phyloP scores from a whole-genome alignment of 2,888 invertebrate species.

The Drosophila histrio region DNA sequence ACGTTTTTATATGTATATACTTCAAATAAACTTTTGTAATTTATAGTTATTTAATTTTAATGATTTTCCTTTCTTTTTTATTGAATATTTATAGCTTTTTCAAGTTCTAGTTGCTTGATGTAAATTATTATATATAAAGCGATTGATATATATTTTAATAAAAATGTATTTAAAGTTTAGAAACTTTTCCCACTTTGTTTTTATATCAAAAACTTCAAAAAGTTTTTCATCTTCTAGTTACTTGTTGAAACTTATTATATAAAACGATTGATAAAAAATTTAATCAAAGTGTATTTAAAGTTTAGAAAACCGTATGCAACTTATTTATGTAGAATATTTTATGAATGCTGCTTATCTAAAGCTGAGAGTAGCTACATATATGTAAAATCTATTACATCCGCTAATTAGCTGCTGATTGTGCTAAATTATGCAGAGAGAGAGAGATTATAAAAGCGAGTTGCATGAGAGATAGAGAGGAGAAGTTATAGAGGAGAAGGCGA shows the following conservation, averaged over 20 bases:
- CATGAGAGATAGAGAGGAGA: not conserved
- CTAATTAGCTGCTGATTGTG: constrained; percentile 48
- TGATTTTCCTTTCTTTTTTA: too few relatives aligned
- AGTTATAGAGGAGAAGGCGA: not conserved
- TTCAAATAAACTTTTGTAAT: too few relatives aligned
- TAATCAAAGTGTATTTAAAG: not conserved
- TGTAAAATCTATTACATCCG: constrained; percentile 47
- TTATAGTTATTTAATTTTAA: too few relatives aligned
- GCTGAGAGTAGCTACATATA: not conserved
- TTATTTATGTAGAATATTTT: not conserved
- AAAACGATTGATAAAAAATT: not conserved
- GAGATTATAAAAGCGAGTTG: not conserved
- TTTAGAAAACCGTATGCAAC: not conserved
- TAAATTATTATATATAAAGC: too few relatives aligned
- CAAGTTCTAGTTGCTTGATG: too few relatives aligned
- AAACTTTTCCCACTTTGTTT: too few relatives aligned
- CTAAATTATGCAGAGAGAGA: constrained; percentile 40
- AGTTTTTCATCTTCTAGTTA: not conserved
- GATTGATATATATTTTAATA: too few relatives aligned
- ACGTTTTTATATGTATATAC: too few relatives aligned
- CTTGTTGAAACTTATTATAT: too few relatives aligned
- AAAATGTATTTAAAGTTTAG: too few relatives aligned
- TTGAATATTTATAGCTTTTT: too few relatives aligned
- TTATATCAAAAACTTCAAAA: too few relatives aligned
- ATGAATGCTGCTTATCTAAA: not conserved